Base-by-base conservation (phyloP, 2,797 vertebrate genomes). In the Danio albolineatus region DNA sequence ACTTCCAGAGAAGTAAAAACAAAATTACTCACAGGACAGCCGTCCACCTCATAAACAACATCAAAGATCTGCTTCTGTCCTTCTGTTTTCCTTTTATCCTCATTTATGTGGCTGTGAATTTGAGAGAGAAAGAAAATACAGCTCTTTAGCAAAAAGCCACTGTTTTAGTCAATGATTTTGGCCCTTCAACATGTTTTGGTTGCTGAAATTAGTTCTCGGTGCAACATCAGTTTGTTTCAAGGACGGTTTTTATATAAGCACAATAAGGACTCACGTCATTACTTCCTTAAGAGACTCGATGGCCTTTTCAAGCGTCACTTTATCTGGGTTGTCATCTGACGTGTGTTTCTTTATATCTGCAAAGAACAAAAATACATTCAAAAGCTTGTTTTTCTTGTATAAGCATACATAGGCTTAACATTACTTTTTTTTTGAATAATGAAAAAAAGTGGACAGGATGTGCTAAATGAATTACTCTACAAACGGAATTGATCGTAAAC, bases 31-130 rank as follows among this genome's bases (percentile, higher is more conserved):
- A 99, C 97, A 46, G 98, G 98, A 83, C 97, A 99, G 83, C 97
- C 97, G 80, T 98, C 98, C 43, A 99, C 98, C 92, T 99, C 97
- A 89, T 99, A 99, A 82, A 99, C 97, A 10, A 99, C 97, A 1
- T 99, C 97, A 87, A 99, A 99, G 89, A 99, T 98, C 88, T 98
- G 97, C 88, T 96, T 97, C 87, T 99, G 97, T 62, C 96, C 96
- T 87, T 99, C 98, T 0, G 98, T 99, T 94, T 98, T 99, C 83
- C 98, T 96, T 92, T 99, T 99, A 91, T 99, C 98, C 88, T 99
- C 98, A 59, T 99, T 99, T 88, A 99, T 99, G 87, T 99, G 97
- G 48, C 98, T 99, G 85, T 81, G 46, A 70, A 14, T 9, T 57
- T 54, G 17, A 48, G 10, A 84, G 53, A 71, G 21, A 62, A 36